Evolutionary conservation across 2,888 invertebrate genomes (phyloP).

Genomic region (Byasa hedistus): DNA sequence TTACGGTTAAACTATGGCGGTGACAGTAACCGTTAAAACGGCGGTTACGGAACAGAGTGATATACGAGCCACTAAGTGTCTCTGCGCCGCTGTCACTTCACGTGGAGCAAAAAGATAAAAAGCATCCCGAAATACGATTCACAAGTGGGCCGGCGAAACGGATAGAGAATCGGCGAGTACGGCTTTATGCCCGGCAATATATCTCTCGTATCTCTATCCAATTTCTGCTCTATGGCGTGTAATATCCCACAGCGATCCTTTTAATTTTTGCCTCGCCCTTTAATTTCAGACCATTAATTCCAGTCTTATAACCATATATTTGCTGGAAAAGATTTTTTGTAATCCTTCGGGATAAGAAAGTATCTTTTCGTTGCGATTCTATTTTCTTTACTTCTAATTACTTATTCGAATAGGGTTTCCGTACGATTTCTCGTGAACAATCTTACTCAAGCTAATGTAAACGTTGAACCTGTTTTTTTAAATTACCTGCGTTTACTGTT

Average conservation of each 20-base stretch:
- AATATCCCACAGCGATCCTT: conserved; percentile 67
- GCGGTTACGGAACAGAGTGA: conserved; percentile 72
- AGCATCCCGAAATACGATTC: conserved; percentile 77
- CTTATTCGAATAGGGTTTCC: conserved; percentile 14
- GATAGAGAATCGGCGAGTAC: conserved; percentile 73
- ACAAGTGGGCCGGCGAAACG: conserved; percentile 77
- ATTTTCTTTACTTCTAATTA: conserved; percentile 22
- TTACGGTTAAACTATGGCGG: conserved; percentile 62
- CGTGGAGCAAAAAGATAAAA: conserved; percentile 76
- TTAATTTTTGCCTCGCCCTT: conserved; percentile 62
- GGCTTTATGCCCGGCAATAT: conserved; percentile 75
- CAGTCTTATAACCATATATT: conserved; percentile 46
- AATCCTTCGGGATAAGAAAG: conserved; percentile 23
- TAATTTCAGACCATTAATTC: conserved; percentile 63
- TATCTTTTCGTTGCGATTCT: conserved; percentile 22
- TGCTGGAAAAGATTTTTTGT: conserved; percentile 30
- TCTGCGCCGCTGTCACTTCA: conserved; percentile 75
- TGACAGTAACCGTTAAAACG: conserved; percentile 74
- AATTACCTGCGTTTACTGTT: neutral
- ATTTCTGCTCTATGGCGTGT: conserved; percentile 77
- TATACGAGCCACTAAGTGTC: conserved; percentile 78
- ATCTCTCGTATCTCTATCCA: conserved; percentile 76
- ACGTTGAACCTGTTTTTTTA: conserved; percentile 3
- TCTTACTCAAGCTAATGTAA: conserved; percentile 7
- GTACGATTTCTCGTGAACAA: conserved; percentile 1